These are phyloP conservation scores for Erebia palarica DNA, from an alignment of 2,888 invertebrate species.

Conservation along the genomic window DNA sequence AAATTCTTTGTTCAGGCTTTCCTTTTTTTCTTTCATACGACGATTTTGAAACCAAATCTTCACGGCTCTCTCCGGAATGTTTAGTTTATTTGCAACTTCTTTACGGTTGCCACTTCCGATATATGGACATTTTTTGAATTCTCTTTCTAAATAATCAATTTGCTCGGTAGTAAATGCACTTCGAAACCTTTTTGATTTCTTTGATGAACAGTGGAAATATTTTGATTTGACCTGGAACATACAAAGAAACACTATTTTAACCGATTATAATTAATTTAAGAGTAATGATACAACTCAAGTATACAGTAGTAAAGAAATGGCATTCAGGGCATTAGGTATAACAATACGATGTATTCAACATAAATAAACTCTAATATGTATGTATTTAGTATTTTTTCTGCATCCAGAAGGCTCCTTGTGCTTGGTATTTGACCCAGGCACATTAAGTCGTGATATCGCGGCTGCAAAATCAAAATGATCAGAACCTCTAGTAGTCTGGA, in stretches of 20 bases:
- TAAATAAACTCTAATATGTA: too few species aligned
- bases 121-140: constrained; percentile 86
- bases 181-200: constrained; percentile 62
- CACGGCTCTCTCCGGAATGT: constrained; percentile 87
- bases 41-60: constrained; percentile 95
- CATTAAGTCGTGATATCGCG: too few species aligned
- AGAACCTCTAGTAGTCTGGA: too few species aligned
- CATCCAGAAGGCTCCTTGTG: too few species aligned
- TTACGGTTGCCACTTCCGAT: constrained; percentile 85
- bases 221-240: constrained; percentile 34
- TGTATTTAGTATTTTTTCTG: too few species aligned
- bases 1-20: constrained; percentile 52
- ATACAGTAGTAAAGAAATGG: too few species aligned
- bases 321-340: too few species aligned
- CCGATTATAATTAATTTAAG: too few species aligned
- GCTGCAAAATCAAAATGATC: too few species aligned
- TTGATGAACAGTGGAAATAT: constrained; percentile 19
- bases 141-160: constrained; percentile 87
- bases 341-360: too few species aligned
- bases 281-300: too few species aligned
- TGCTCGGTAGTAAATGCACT: constrained; percentile 90
- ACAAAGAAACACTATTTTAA: background rate
- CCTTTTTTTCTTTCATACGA: constrained; percentile 88
- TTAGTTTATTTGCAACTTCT: constrained; percentile 84
- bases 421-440: too few species aligned